phyloP scores from a whole-genome alignment of 2,113 vertebrate genomes.

The Lepisosteus osseus region DNA sequence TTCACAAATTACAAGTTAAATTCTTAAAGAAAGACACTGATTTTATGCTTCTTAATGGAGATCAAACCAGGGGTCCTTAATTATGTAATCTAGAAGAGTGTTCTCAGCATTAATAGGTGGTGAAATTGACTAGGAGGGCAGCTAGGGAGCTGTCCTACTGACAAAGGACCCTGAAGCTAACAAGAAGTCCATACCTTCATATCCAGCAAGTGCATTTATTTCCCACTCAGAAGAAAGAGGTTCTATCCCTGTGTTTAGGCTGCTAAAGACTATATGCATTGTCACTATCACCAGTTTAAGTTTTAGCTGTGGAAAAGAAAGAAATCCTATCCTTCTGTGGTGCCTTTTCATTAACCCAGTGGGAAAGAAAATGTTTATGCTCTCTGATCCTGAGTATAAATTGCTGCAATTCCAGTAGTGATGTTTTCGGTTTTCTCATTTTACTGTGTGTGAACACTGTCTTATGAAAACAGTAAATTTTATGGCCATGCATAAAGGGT shows the following conservation, averaged over 20 bases:
- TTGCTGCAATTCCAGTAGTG: too few relatives aligned
- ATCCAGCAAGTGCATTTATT: constrained; percentile 29
- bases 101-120: constrained; percentile 35
- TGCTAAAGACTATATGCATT: neutral
- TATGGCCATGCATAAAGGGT: too few relatives aligned
- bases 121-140: constrained; percentile 24
- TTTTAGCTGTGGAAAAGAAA: too few relatives aligned
- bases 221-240: neutral
- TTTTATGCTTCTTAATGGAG: constrained; percentile 61
- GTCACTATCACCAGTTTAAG: neutral
- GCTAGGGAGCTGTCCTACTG: constrained; percentile 25
- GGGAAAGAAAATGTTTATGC: too few relatives aligned
- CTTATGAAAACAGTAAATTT: too few relatives aligned
- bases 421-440: too few relatives aligned
- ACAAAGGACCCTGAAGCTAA: constrained; percentile 25
- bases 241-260: neutral
- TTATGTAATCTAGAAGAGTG: constrained; percentile 53
- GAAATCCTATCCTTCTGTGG: too few relatives aligned
- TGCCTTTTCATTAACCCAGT: too few relatives aligned
- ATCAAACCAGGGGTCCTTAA: constrained; percentile 53
- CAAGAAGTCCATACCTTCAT: constrained; percentile 34
- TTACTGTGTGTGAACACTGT: too few relatives aligned
- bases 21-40: constrained; percentile 30
- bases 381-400: too few relatives aligned
- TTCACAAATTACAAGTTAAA: constrained; percentile 46